phyloP scores from a whole-genome alignment of 92 coral and sea anemone species.

The Zoanthus gigantus region DNA sequence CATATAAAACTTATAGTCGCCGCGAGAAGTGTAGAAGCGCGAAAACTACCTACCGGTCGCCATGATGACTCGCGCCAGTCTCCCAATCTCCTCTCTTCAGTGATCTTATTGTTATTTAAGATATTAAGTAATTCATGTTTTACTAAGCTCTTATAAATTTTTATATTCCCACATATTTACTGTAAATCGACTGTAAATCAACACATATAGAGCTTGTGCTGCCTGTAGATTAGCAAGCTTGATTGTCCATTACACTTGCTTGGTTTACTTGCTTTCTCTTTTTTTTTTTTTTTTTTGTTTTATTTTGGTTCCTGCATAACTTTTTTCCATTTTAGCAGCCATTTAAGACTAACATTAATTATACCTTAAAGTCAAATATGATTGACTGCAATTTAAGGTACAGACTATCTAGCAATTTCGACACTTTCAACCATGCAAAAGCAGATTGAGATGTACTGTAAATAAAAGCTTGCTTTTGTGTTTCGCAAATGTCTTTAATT shows the following conservation, averaged over 20 bases:
- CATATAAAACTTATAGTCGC: too few relatives aligned
- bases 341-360: not conserved
- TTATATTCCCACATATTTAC: too few relatives aligned
- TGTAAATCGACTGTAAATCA: too few relatives aligned
- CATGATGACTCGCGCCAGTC: too few relatives aligned
- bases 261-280: not conserved
- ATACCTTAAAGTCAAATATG: not conserved
- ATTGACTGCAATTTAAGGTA: not conserved
- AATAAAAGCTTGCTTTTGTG: not conserved
- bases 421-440: not conserved
- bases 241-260: not conserved
- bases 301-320: not conserved
- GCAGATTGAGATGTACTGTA: not conserved
- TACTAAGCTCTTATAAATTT: too few relatives aligned
- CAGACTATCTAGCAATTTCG: constrained; percentile 3
- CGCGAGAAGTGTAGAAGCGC: too few relatives aligned
- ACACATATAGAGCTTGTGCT: too few relatives aligned
- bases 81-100: too few relatives aligned
- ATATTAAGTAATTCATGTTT: too few relatives aligned
- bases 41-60: too few relatives aligned
- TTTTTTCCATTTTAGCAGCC: constrained; percentile 11
- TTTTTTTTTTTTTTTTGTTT: not conserved
- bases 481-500: not conserved
- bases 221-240: not conserved
- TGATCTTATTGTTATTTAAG: too few relatives aligned